phyloP scores from a whole-genome alignment of 2,113 vertebrate species.

The Callospermophilus lateralis region DNA sequence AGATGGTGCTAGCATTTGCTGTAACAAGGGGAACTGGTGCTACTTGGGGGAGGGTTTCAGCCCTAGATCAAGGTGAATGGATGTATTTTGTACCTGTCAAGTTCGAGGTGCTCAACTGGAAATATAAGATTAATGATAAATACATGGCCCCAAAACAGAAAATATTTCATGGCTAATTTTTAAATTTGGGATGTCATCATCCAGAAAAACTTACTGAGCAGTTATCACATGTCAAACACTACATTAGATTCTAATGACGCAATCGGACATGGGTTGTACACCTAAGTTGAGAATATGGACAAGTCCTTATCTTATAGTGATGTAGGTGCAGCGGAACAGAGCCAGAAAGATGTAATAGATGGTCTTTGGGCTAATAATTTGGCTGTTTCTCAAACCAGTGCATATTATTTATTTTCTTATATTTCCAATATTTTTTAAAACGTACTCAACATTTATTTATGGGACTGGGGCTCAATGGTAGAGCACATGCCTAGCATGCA shows the following conservation, averaged over 20 bases:
- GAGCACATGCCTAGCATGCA: neutral
- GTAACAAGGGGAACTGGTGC: neutral
- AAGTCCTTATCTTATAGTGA: neutral
- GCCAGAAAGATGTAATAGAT: neutral
- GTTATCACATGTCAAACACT: neutral
- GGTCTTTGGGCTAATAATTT: neutral
- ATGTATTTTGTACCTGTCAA: slow-evolving; percentile 4
- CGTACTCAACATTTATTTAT: neutral
- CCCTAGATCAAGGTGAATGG: neutral
- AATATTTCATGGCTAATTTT: neutral
- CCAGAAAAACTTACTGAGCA: slow-evolving; percentile 24
- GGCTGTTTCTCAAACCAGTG: slow-evolving; percentile 17
- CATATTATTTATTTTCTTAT: neutral
- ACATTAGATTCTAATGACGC: neutral
- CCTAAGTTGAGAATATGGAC: neutral
- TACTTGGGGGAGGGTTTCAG: neutral
- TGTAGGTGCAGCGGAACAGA: neutral
- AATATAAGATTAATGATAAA: slow-evolving; percentile 9
- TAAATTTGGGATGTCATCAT: neutral
- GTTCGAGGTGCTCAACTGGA: slow-evolving; percentile 15
- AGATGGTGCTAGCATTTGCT: neutral
- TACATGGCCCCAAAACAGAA: neutral
- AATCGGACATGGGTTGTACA: neutral
- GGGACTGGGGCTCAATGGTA: neutral
- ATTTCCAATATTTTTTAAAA: neutral